Evolutionary conservation across 2,888 invertebrate species (phyloP), one percentile per base, ranked within the genome.

Genomic region (Harmothoe impar): DNA sequence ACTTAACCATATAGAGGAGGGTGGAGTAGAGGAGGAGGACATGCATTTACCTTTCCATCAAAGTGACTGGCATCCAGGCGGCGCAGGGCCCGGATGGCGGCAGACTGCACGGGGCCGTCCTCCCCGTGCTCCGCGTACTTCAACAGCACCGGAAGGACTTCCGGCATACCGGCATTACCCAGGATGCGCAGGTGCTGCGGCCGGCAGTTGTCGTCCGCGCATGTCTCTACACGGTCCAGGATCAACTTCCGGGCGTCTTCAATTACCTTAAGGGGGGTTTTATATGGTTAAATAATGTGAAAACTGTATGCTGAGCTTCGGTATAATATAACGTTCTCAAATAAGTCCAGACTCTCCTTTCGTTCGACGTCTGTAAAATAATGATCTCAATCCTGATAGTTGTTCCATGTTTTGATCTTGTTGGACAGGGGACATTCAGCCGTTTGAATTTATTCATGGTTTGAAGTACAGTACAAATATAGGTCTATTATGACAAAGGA

Each of bases 1-100:
- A n/a, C n/a, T n/a, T n/a, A n/a, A n/a, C n/a, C n/a, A n/a, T n/a
- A n/a, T n/a, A n/a, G n/a, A n/a, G n/a, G n/a, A n/a, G n/a, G n/a
- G n/a, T n/a, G n/a, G n/a, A n/a, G n/a, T n/a, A n/a, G n/a, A n/a
- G n/a, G n/a, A n/a, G n/a, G n/a, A n/a, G n/a, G n/a, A n/a, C n/a
- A n/a, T n/a, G n/a, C n/a, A 62, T 54, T 29, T 90, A 94, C 94
- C 93, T 94, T 91, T 88, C 91, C 92, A n/a, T 92, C 91, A 35
- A 94, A 91, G 89, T 91, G 84, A 5, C 91, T 68, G 23, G 84
- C 31, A 23, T 93, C 93, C 35, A 95, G 93, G 86, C 94, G 94
- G 51, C 97, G 96, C 0, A 98, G 94, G 0, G 97, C 97, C 94
- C 97, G 97, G 96, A 98, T 97, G 0, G 98, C 97, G 5, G 97